Percentiles rank a stretch among this genome's conserved stretches.
Evolutionary conservation across 2,113 vertebrate genomes (phyloP).

Genomic region (Nesoenas mayeri): DNA sequence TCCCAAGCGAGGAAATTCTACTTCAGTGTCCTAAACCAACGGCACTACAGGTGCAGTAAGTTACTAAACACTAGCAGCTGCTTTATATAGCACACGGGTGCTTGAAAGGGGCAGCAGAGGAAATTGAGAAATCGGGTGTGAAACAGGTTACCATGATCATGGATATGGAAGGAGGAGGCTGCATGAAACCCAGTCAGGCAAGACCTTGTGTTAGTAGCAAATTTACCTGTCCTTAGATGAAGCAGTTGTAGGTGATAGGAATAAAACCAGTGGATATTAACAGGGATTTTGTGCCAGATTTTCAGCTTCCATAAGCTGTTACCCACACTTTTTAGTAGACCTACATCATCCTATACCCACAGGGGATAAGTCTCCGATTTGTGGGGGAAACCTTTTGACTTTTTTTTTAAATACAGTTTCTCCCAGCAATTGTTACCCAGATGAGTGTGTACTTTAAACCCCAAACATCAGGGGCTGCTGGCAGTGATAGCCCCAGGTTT

Average conservation of each 20-base stretch:
- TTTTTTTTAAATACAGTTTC: background rate
- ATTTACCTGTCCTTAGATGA: background rate
- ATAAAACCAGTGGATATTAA: background rate
- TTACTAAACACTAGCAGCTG: conserved; percentile 3
- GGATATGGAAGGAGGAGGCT: background rate
- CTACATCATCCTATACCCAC: background rate
- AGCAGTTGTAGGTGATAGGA: background rate
- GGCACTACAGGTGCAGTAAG: conserved; percentile 11
- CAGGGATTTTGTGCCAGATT: background rate
- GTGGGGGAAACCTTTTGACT: background rate
- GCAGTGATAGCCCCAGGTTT: background rate
- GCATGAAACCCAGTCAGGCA: background rate
- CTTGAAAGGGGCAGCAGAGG: background rate
- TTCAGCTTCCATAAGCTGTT: background rate
- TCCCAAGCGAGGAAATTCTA: background rate
- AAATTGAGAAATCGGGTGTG: conserved; percentile 4
- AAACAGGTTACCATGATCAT: background rate
- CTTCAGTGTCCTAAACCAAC: background rate
- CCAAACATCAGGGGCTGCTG: background rate
- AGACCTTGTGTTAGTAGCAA: background rate
- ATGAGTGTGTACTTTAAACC: background rate
- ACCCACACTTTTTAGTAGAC: background rate
- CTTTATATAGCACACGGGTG: background rate
- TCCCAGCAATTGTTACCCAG: background rate
- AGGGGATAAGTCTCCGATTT: background rate